Percentiles rank a stretch among this genome's conserved stretches.
These are phyloP conservation scores for Euschistus heros DNA, from an alignment of 1,140 invertebrate genomes.

Conservation along the genomic window DNA sequence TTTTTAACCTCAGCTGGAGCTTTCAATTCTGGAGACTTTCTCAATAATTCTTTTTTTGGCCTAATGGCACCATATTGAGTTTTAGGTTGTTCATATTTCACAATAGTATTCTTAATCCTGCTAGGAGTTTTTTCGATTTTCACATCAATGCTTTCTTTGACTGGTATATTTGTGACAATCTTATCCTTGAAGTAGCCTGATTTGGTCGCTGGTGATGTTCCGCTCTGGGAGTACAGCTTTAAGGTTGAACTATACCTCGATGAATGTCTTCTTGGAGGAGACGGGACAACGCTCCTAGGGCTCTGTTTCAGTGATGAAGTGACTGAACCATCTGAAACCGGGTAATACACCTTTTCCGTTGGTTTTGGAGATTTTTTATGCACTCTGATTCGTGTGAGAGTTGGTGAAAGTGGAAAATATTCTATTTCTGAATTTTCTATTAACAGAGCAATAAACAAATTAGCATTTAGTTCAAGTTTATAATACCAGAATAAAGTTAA, in stretches of 20 bases:
- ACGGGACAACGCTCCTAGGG: conserved; percentile 40
- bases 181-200: not conserved
- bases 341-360: conserved; percentile 47
- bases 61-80: not conserved
- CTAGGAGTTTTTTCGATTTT: conserved; percentile 8
- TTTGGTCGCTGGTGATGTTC: not conserved
- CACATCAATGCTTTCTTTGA: not conserved
- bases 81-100: conserved; percentile 7
- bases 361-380: conserved; percentile 44
- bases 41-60: conserved; percentile 29
- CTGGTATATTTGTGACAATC: not conserved
- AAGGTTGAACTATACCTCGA: conserved; percentile 60
- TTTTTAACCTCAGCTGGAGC: conserved; percentile 48
- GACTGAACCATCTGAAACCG: conserved; percentile 36
- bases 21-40: conserved; percentile 42
- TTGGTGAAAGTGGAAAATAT: conserved; percentile 69
- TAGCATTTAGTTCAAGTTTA: too few relatives aligned
- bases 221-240: conserved; percentile 37
- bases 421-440: conserved; percentile 48
- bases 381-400: conserved; percentile 64
- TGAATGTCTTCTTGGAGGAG: conserved; percentile 58
- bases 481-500: too few relatives aligned
- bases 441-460: conserved; percentile 9
- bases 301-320: conserved; percentile 42
- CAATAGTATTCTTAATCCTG: not conserved